A percentile compares a stretch with the other conserved stretches of the same genome.
These are phyloP conservation scores for Mohoua ochrocephala DNA, from an alignment of 2,113 vertebrate genomes.

Conservation along the genomic window DNA sequence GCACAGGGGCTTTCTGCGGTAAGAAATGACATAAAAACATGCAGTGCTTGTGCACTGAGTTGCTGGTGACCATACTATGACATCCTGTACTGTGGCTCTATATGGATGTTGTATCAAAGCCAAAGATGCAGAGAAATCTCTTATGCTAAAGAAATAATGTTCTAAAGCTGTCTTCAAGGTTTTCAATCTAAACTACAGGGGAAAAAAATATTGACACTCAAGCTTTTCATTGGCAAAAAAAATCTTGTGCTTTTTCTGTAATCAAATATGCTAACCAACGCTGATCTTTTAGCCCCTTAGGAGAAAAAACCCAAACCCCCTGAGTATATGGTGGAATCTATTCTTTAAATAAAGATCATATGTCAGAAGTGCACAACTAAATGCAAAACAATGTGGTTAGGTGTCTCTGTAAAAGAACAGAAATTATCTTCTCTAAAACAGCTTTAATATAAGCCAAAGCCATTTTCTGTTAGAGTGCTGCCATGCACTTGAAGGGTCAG, in stretches of 20 bases:
- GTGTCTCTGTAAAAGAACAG: background rate
- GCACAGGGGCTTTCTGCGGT: background rate
- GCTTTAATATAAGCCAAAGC: background rate
- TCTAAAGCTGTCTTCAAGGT: background rate
- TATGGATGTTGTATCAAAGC: background rate
- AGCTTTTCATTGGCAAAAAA: background rate
- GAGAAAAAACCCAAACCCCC: background rate
- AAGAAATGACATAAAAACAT: background rate
- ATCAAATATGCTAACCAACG: background rate
- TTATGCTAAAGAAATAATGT: background rate
- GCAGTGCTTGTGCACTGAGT: background rate
- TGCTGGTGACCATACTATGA: background rate
- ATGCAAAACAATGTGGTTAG: background rate
- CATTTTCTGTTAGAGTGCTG: background rate
- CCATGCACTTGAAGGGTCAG: conserved; percentile 29
- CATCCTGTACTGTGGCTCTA: background rate
- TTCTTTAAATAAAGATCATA: background rate
- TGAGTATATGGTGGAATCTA: background rate
- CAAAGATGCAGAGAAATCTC: background rate
- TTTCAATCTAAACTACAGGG: background rate
- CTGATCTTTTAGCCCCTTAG: background rate
- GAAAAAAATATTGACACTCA: background rate
- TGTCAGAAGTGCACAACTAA: background rate
- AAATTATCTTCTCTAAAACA: background rate
- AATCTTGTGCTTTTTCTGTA: background rate